Evolutionary conservation across 2,888 invertebrate genomes (phyloP), one percentile per base, ranked within the genome.

Genomic region (Cordylochernes scorpioides): DNA sequence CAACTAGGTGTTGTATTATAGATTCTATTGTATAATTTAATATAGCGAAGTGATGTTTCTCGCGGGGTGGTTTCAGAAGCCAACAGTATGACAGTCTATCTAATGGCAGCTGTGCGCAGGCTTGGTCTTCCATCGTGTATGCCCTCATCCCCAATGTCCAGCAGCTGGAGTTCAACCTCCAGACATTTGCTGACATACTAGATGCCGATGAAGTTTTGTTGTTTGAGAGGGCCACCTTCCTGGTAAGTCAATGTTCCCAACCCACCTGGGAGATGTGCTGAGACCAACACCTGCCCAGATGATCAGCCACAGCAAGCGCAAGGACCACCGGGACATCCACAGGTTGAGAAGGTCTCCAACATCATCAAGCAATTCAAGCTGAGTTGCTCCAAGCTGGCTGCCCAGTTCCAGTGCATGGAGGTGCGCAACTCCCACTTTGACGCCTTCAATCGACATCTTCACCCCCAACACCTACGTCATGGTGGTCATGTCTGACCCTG

Each of bases 311-410:
- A 84, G 80, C 53, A 78, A 86, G 56, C 64, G 80, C 44, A 69
- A 73, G 51, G 67, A 68, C 39, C 91, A 97, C 55, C 67, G 74
- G 41, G 97, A 97, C 57, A 69, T 78, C 24, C 91, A 97, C 57
- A 68, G 97, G 42, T 99, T 58, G 97, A 97, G 56, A 99, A 99
- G 57, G 94, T 99, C 30, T 94, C 94, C 31, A 99, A 97, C 58
- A 97, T 99, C 43, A 94, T 97, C 40, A 97, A 97, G 53, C 97
- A 99, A 58, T 97, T 97, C 56, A 97, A 97, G 54, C 60, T 99
- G 29, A 91, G 88, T 40, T 97, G 97, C 59, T 68, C 70, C 43
- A 94, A 94, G 57, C 63, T 94, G 39, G 94, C 88, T 5, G 88
- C 94, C 13, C 84, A 91, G 50, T 97, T 99, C 55, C 84, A 91